Conservation (phyloP, 1,140 invertebrate genomes). For the Microvelia longipes region DNA sequence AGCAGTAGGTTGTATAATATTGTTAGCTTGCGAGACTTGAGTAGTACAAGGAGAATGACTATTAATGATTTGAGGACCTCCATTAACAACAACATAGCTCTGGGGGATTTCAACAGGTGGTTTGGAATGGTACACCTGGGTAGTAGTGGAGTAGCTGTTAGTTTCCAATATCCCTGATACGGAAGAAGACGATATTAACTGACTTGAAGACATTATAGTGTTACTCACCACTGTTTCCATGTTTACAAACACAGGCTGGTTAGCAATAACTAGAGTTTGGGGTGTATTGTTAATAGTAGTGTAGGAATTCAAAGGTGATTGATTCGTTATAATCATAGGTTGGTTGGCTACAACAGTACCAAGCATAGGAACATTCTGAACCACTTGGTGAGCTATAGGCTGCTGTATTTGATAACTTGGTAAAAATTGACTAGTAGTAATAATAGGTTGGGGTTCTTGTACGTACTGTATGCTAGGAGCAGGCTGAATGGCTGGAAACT, state of each 20-base stretch:
- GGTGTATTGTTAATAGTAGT: constrained; percentile 22
- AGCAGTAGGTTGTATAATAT: constrained; percentile 7
- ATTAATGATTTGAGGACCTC: constrained; percentile 21
- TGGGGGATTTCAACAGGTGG: constrained; percentile 45
- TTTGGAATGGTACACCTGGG: constrained; percentile 66
- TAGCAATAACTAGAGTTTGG: constrained; percentile 35
- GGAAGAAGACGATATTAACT: constrained; percentile 52
- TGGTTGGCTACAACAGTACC: constrained; percentile 38
- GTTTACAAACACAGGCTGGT: constrained; percentile 61
- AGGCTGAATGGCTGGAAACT: constrained; percentile 41
- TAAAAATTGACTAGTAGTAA: constrained; percentile 29
- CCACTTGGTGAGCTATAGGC: constrained; percentile 32
- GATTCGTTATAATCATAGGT: background rate
- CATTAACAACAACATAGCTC: constrained; percentile 49
- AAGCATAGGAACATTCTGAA: constrained; percentile 39
- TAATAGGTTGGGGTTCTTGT: constrained; percentile 40
- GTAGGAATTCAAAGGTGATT: constrained; percentile 47
- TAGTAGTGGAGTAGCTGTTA: constrained; percentile 62
- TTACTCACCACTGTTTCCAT: constrained; percentile 70
- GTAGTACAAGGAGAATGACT: constrained; percentile 20
- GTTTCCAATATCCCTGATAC: constrained; percentile 58
- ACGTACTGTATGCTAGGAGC: constrained; percentile 53
- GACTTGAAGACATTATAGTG: constrained; percentile 68
- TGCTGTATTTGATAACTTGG: constrained; percentile 29
- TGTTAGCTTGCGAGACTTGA: constrained; percentile 13